These are phyloP conservation scores for Agriotes lineatus DNA, from an alignment of 2,888 invertebrate genomes.

Conservation along the genomic window DNA sequence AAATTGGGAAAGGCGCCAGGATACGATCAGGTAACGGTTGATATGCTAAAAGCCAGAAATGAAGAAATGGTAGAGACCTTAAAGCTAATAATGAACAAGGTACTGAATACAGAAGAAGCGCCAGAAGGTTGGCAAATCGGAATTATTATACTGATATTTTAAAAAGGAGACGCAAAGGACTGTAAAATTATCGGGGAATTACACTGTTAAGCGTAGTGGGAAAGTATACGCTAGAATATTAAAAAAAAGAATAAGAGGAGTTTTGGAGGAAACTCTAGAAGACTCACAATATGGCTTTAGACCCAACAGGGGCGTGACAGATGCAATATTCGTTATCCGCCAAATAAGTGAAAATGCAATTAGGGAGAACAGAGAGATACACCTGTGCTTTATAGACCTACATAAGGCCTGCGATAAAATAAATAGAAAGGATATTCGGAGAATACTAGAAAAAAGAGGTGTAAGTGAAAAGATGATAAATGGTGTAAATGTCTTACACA, in stretches of 20 bases:
- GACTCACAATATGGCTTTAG: no score
- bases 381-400: background rate
- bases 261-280: no score
- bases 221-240: background rate
- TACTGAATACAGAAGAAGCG: constrained; percentile 1
- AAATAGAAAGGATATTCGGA: background rate
- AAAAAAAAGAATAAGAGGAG: no score
- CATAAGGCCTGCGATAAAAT: background rate
- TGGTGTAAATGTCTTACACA: background rate
- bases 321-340: no score
- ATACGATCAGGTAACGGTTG: no score
- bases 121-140: constrained; percentile 6
- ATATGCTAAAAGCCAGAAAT: no score
- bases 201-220: no score
- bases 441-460: constrained; percentile 6
- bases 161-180: no score
- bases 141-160: background rate
- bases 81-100: constrained; percentile 7
- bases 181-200: background rate
- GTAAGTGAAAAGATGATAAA: background rate
- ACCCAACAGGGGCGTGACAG: no score
- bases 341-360: no score
- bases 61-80: background rate
- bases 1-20: no score
- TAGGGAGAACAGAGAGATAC: background rate